phyloP scores from a whole-genome alignment of 2,113 vertebrate species.

The Tetrao urogallus region DNA sequence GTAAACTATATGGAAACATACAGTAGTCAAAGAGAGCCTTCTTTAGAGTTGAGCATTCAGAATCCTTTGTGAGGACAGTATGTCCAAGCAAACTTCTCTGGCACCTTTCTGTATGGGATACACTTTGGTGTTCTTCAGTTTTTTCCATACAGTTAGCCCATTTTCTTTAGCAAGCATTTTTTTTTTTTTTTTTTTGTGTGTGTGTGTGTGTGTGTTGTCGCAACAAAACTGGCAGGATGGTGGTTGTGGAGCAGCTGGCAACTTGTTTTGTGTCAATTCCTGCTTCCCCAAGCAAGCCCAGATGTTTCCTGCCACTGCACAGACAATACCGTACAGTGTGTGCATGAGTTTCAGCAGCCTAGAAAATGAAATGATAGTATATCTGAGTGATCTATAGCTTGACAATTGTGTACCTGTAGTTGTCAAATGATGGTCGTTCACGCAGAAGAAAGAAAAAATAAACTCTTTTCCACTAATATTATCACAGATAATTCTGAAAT shows the following conservation, averaged over 20 bases:
- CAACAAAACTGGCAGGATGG: neutral
- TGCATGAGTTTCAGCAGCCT: neutral
- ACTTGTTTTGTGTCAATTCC: neutral
- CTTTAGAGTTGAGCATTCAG: neutral
- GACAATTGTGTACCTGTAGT: neutral
- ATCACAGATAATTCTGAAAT: neutral
- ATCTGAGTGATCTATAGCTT: neutral
- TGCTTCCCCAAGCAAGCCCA: neutral
- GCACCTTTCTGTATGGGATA: neutral
- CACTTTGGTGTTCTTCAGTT: neutral
- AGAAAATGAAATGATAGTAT: neutral
- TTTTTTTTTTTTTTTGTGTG: neutral
- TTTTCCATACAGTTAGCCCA: neutral
- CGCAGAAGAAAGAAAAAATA: neutral
- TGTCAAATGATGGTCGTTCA: neutral
- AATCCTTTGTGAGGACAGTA: neutral
- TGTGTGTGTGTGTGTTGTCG: too few species aligned
- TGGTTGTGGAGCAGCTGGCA: neutral
- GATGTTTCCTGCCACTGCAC: neutral
- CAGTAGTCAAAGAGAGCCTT: neutral
- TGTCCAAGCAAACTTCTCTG: neutral
- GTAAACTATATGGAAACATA: neutral
- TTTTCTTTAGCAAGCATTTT: slow-evolving; percentile 2
- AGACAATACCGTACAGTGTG: neutral
- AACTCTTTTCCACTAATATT: neutral